Percentiles rank a stretch among this genome's conserved stretches.
These are phyloP conservation scores for Microtus pennsylvanicus DNA, from an alignment of 2,113 vertebrate species.

Conservation along the genomic window DNA sequence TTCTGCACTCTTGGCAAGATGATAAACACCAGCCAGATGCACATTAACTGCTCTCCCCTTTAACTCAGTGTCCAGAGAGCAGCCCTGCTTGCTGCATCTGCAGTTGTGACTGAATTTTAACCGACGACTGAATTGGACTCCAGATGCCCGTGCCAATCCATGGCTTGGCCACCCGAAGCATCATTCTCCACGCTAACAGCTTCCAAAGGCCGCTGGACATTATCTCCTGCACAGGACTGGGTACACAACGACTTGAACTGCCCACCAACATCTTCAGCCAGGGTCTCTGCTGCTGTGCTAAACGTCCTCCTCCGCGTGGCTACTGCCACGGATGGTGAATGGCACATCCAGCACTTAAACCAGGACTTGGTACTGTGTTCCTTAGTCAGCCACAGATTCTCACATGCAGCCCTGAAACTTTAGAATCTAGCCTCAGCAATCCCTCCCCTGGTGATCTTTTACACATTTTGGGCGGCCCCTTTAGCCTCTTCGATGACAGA, in stretches of 20 bases:
- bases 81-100: not conserved
- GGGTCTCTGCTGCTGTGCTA: fast-evolving
- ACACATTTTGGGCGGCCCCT: not conserved
- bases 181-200: not conserved
- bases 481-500: not conserved
- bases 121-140: not conserved
- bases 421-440: not conserved
- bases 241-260: not conserved
- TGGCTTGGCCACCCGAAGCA: not conserved
- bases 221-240: not conserved
- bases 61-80: not conserved
- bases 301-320: fast-evolving
- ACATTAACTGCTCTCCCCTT: not conserved
- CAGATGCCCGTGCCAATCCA: not conserved
- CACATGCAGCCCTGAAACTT: not conserved
- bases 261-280: not conserved
- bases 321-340: not conserved
- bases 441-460: not conserved
- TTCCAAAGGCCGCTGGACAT: not conserved
- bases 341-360: not conserved
- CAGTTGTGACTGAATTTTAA: not conserved
- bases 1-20: not conserved
- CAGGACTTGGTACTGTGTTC: not conserved
- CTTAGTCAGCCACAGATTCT: not conserved
- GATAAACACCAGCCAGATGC: not conserved